Percentiles rank a stretch among this genome's conserved stretches.
phyloP scores from a whole-genome alignment of 2,113 vertebrate species.

The Python bivittatus region DNA sequence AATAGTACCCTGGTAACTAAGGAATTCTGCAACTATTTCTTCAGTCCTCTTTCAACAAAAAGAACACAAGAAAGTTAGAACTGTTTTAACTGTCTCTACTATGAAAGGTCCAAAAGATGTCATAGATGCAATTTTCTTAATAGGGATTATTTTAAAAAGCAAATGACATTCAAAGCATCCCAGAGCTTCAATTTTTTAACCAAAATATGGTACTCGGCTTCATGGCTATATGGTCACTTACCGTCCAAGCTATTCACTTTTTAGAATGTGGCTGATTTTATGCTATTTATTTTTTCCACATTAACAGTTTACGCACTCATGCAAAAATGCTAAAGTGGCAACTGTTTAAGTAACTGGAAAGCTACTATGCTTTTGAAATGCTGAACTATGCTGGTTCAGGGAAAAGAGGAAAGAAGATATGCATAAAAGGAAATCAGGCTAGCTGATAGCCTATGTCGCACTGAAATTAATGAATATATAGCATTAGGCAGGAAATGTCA shows the following conservation, averaged over 20 bases:
- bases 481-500: conserved; percentile 27
- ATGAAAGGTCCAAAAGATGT: fast-evolving
- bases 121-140: background rate
- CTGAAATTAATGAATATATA: conserved; percentile 31
- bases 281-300: conserved; percentile 17
- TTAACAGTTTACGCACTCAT: conserved; percentile 16
- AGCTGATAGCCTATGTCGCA: conserved; percentile 42
- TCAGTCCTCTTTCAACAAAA: fast-evolving
- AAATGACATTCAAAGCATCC: background rate
- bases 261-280: background rate
- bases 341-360: conserved; percentile 21
- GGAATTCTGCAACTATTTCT: background rate
- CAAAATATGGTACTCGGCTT: conserved; percentile 10
- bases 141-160: background rate
- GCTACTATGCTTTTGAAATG: background rate
- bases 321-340: conserved; percentile 49
- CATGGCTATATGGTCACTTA: background rate
- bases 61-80: background rate
- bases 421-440: conserved; percentile 14
- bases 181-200: conserved; percentile 24
- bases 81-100: background rate
- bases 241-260: conserved; percentile 8
- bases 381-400: conserved; percentile 4
- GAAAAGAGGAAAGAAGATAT: conserved; percentile 16
- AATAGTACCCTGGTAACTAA: background rate